Conservation (phyloP, 2,113 vertebrate species). For the Saguinus midas region DNA sequence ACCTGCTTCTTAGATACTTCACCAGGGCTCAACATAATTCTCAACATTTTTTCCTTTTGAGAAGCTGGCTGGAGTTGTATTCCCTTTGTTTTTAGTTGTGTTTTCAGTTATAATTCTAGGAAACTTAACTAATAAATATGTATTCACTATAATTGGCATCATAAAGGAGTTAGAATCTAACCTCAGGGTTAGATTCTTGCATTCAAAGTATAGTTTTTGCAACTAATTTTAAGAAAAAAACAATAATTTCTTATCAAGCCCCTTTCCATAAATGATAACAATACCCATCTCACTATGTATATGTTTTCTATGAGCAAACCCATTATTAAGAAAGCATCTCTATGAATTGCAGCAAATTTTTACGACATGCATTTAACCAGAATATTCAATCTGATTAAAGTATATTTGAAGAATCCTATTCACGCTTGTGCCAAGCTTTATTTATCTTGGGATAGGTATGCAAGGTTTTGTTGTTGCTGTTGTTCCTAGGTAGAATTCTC, state of each 20-base stretch:
- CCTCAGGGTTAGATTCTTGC: not conserved
- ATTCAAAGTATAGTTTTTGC: not conserved
- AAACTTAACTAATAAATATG: not conserved
- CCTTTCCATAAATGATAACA: not conserved
- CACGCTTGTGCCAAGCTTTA: not conserved
- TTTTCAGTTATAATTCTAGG: not conserved
- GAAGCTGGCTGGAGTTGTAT: not conserved
- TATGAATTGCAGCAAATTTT: not conserved
- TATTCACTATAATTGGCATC: not conserved
- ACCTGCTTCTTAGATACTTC: not conserved
- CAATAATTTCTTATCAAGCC: not conserved
- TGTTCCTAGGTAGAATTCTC: not conserved
- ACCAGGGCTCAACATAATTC: not conserved
- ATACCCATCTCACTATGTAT: not conserved
- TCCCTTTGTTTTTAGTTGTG: not conserved
- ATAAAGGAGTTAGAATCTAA: not conserved
- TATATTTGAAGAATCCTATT: not conserved
- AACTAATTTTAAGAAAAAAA: not conserved
- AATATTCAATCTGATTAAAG: constrained; percentile 1
- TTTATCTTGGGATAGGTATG: not conserved
- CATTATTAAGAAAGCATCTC: not conserved
- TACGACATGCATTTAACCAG: not conserved
- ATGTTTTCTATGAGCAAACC: not conserved
- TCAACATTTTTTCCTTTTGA: not conserved
- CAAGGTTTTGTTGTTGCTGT: not conserved